Percentiles rank a stretch among this genome's conserved stretches.
Conservation (phyloP, 2,888 invertebrate genomes). For the Peribatodes rhomboidaria region DNA sequence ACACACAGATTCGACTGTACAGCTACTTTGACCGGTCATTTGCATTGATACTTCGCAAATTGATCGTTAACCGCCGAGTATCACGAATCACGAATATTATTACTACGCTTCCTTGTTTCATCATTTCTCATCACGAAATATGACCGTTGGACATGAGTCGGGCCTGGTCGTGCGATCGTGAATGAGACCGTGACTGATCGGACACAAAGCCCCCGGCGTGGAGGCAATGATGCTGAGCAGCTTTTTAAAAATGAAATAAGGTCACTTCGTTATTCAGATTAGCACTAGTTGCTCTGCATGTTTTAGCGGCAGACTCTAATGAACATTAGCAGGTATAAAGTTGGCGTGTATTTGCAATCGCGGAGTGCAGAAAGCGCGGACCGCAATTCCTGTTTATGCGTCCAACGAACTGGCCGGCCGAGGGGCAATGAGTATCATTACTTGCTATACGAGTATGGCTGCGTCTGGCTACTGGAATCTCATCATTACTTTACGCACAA, state of each 20-base stretch:
- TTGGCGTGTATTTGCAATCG: conserved; percentile 57
- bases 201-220: conserved; percentile 67
- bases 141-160: conserved; percentile 55
- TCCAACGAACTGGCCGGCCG: conserved; percentile 67
- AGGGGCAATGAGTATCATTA: conserved; percentile 59
- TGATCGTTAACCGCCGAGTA: conserved; percentile 48
- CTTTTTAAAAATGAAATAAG: conserved; percentile 59
- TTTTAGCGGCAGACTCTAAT: conserved; percentile 20
- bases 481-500: conserved; percentile 21
- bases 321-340: conserved; percentile 18
- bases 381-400: conserved; percentile 74
- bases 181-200: conserved; percentile 75
- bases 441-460: conserved; percentile 48
- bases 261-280: conserved; percentile 47
- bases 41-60: conserved; percentile 62
- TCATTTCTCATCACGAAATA: conserved; percentile 72
- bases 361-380: conserved; percentile 64
- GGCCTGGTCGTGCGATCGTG: conserved; percentile 67
- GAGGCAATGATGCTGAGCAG: conserved; percentile 58
- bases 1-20: conserved; percentile 55
- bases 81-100: conserved; percentile 56
- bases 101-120: conserved; percentile 61
- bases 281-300: conserved; percentile 8
- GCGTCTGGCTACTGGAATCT: conserved; percentile 48
- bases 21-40: conserved; percentile 63